These are phyloP conservation scores for Heliothis peltigera DNA, from an alignment of 2,888 invertebrate genomes.

Conservation along the genomic window DNA sequence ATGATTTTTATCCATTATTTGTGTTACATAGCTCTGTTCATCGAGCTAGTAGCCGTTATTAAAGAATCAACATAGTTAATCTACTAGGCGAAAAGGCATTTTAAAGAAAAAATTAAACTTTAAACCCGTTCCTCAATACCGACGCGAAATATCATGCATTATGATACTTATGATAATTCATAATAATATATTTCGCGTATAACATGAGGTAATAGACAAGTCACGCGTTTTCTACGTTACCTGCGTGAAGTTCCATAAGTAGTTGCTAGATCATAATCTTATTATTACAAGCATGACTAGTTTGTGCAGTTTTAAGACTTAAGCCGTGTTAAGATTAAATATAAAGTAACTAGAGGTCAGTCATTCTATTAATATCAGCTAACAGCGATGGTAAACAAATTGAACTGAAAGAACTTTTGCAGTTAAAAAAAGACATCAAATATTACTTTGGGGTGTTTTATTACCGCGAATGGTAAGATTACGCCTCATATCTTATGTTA, in stretches of 20 bases:
- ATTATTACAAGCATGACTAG: constrained; percentile 22
- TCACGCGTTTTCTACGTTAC: constrained; percentile 23
- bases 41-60: too few relatives aligned
- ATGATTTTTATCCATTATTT: too few relatives aligned
- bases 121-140: neutral
- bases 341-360: constrained; percentile 1
- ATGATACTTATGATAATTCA: constrained; percentile 5
- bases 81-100: neutral
- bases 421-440: too few relatives aligned
- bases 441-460: too few relatives aligned
- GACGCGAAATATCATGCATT: neutral
- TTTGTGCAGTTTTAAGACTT: constrained; percentile 18
- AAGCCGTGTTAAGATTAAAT: constrained; percentile 13
- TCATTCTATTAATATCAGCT: neutral
- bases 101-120: neutral
- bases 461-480: too few relatives aligned
- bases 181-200: constrained; percentile 21
- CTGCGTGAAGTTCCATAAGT: constrained; percentile 1
- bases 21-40: too few relatives aligned
- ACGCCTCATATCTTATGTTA: too few relatives aligned
- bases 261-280: constrained; percentile 37
- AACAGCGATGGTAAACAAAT: too few relatives aligned
- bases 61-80: neutral
- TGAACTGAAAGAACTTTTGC: too few relatives aligned
- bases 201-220: constrained; percentile 36